Evolutionary conservation across 2,113 vertebrate genomes (phyloP), one percentile per base, ranked within the genome.

Genomic region (Glaucomys volans): DNA sequence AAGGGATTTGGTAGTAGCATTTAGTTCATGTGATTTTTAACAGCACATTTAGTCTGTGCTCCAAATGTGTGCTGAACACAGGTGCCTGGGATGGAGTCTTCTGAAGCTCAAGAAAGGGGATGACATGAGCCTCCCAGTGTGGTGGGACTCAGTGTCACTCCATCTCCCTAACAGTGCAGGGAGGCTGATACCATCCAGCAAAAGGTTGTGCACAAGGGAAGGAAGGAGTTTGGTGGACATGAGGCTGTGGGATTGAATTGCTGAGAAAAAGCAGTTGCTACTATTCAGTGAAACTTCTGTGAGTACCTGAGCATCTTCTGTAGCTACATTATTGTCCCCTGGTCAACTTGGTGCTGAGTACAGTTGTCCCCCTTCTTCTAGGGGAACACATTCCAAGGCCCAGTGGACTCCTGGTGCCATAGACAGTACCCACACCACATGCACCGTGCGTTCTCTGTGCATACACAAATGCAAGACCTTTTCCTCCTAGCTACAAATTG

Each of bases 91-190:
- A 2, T 2, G 18, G 24, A 11, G 24, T 32, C 72, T 50, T 54
- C 6, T 30, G n/a, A 24, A 35, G 18, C 12, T 40, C 30, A 14
- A 30, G 37, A 24, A 52, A 88, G 44, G 1, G 5, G 5, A 0
- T 2, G 0, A 11, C 0, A 5, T 2, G 6, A 12, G 32, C 35
- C 67, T n/a, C 2, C 17, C 14, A 4, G 5, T 32, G 0, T 1
- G 3, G 13, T 44, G 14, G 14, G 62, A 37, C 67, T 85, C 24
- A 10, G 9, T 0, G 18, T 47, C 28, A 37, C 50, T 35, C 17
- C 14, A 0, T 50, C 76, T 37, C 57, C 10, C 37, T 32, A 26
- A 20, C 11, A 4, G 0, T 26, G 3, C 0, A n/a, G 52, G 42
- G 62, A 32, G 17, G 32, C 77, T 13, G 8, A 10, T 12, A 1